Percentiles rank a stretch among this genome's conserved stretches.
Evolutionary conservation across 2,113 vertebrate species (phyloP).

Genomic region (Aleadryas rufinucha): DNA sequence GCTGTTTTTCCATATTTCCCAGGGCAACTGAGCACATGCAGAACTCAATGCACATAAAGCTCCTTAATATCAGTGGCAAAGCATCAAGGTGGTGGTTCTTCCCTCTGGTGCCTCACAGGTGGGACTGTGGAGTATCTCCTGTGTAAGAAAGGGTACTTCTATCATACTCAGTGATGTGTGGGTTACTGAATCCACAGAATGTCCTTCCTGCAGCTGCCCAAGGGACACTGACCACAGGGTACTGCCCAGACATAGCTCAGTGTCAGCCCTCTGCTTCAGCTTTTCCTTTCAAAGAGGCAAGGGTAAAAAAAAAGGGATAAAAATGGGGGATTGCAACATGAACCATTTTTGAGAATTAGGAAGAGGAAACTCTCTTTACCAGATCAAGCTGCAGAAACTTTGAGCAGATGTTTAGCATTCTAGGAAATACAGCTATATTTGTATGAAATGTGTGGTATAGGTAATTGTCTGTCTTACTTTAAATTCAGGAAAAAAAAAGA

Average conservation of each 20-base stretch:
- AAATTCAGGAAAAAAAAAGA: background rate
- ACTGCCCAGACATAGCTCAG: background rate
- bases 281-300: background rate
- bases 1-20: background rate
- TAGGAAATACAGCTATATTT: background rate
- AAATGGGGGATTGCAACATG: background rate
- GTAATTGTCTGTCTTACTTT: background rate
- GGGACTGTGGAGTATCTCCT: background rate
- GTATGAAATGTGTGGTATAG: background rate
- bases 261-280: background rate
- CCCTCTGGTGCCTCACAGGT: background rate
- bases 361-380: background rate
- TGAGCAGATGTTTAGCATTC: background rate
- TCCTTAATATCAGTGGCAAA: background rate
- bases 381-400: background rate
- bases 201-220: background rate
- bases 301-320: background rate
- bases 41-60: background rate
- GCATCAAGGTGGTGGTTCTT: background rate
- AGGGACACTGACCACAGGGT: background rate
- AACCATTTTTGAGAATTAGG: background rate
- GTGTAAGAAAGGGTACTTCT: background rate
- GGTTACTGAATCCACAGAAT: background rate
- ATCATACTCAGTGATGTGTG: background rate
- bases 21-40: background rate